A percentile compares a stretch with the other conserved stretches of the same genome.
Evolutionary conservation across 2,888 invertebrate species (phyloP).

Genomic region (Megalurothrips usitatus): DNA sequence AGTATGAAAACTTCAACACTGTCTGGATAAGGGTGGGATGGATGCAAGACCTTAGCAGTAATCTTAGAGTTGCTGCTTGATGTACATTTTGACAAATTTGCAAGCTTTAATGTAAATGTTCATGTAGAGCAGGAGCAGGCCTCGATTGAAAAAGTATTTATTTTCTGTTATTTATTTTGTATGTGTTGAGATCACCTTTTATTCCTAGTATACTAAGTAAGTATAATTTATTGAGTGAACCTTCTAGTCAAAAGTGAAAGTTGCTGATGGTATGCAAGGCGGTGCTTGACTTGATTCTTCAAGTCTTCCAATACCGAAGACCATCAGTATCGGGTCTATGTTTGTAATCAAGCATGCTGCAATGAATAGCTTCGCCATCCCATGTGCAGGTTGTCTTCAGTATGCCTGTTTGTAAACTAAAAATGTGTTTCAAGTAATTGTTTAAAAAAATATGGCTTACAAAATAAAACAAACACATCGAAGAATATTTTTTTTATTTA

Average conservation of each 20-base stretch:
- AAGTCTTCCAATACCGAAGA: not conserved
- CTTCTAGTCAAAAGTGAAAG: slow-evolving; percentile 7
- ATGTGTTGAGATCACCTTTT: not conserved
- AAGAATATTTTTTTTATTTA: not conserved
- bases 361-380: not conserved
- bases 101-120: slow-evolving; percentile 3
- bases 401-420: slow-evolving; percentile 3
- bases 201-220: slow-evolving; percentile 18
- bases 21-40: not conserved
- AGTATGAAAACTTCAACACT: not conserved
- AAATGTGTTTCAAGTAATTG: slow-evolving; percentile 13
- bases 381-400: not conserved
- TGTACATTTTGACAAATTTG: not conserved
- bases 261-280: not conserved
- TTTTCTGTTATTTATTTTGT: slow-evolving; percentile 25
- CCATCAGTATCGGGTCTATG: not conserved
- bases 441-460: slow-evolving; percentile 8
- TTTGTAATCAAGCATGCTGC: not conserved
- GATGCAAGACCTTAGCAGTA: not conserved
- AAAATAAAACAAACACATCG: not conserved
- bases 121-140: slow-evolving; percentile 10
- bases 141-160: slow-evolving; percentile 15
- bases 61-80: not conserved
- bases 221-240: slow-evolving; percentile 10
- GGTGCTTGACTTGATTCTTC: not conserved